These are phyloP conservation scores for Stenopsyche tienmushanensis DNA, from an alignment of 1,140 invertebrate species.

Conservation along the genomic window DNA sequence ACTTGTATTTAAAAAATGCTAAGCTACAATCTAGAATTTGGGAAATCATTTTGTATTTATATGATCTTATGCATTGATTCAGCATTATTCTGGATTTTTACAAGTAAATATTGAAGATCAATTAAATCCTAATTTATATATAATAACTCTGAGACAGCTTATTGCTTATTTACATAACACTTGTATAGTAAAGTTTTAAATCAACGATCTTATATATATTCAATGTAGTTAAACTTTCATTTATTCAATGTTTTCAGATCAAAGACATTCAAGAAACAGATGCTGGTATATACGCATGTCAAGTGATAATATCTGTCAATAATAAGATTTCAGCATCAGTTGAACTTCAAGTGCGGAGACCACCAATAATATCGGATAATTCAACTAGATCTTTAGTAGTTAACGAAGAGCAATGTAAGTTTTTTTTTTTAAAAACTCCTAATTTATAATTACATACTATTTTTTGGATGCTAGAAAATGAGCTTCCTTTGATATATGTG, in stretches of 20 bases:
- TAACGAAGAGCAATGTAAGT: slow-evolving; percentile 69
- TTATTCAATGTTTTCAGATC: slow-evolving; percentile 59
- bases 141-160: too few relatives aligned
- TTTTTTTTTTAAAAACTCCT: not conserved
- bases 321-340: slow-evolving; percentile 83
- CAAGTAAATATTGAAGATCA: too few relatives aligned
- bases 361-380: slow-evolving; percentile 90
- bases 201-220: not conserved
- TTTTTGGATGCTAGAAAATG: too few relatives aligned
- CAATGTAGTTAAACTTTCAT: slow-evolving; percentile 4
- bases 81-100: too few relatives aligned
- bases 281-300: slow-evolving; percentile 84
- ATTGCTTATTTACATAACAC: too few relatives aligned
- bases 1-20: too few relatives aligned
- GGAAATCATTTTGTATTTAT: too few relatives aligned
- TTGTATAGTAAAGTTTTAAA: not conserved
- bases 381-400: slow-evolving; percentile 84
- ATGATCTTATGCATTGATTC: not conserved
- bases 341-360: slow-evolving; percentile 77
- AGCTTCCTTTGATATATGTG: not conserved
- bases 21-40: too few relatives aligned
- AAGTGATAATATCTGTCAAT: slow-evolving; percentile 76
- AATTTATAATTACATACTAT: too few relatives aligned
- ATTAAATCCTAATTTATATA: too few relatives aligned
- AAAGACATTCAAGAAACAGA: slow-evolving; percentile 95